Percentiles rank a stretch among this genome's conserved stretches.
Evolutionary conservation across 2,113 vertebrate species (phyloP).

Genomic region (rat (Rattus norvegicus)): DNA sequence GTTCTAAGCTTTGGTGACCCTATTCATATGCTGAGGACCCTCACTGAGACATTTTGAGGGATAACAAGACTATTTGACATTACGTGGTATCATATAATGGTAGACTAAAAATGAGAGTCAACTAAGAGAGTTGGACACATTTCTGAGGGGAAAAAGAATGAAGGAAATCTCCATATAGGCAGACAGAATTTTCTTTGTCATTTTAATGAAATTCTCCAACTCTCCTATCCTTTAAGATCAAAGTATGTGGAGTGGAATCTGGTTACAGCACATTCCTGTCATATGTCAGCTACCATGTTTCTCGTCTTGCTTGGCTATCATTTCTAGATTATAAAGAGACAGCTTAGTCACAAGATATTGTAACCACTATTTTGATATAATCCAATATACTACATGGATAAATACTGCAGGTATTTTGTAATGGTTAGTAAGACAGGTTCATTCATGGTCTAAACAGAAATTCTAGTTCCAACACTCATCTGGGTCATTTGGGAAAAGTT

Average conservation of each 20-base stretch:
- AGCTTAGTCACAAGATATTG: background rate
- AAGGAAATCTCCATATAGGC: background rate
- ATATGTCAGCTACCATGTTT: background rate
- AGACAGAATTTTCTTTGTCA: background rate
- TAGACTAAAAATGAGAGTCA: conserved; percentile 38
- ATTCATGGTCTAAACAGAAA: background rate
- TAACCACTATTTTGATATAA: background rate
- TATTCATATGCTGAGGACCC: background rate
- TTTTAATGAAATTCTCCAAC: background rate
- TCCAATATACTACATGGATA: background rate
- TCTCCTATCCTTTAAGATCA: background rate
- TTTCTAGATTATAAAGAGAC: background rate
- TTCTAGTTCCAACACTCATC: background rate
- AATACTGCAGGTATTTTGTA: background rate
- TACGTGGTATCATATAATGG: background rate
- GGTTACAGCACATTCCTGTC: background rate
- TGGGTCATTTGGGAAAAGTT: background rate
- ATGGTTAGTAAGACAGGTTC: background rate
- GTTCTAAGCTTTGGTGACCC: background rate
- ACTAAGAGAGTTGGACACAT: background rate
- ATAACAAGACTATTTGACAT: background rate
- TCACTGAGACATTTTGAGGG: background rate
- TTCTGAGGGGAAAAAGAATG: background rate
- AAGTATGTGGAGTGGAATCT: background rate
- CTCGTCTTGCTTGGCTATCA: background rate